Base-by-base conservation (phyloP, 2,797 vertebrate genomes). In the Rhabdomys pumilio region DNA sequence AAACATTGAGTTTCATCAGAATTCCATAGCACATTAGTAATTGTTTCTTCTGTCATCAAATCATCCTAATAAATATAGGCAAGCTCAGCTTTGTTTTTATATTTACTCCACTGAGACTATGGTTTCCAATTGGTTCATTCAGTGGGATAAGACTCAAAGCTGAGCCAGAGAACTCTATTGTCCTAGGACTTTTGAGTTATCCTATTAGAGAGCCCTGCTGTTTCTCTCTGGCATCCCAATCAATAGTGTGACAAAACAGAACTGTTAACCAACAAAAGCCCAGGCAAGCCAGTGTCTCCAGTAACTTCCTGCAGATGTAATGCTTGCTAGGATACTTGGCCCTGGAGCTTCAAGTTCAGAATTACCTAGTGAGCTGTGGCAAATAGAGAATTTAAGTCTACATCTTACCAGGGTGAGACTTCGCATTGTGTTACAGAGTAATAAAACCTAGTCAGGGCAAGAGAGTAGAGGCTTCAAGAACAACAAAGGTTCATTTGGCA, bases 231-330 rank as follows among this genome's bases (percentile, higher is more conserved):
- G 44, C 41, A 92, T 75, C 15, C 69, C 63, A 89, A 76, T 85
- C 85, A 86, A 95, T 89, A 50, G 41, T 34, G 31, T 50, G 69
- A 57, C 90, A 96, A 93, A 94, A 29, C 11, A 94, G 57, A 90
- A 26, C 63, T 67, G n/a, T 90, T 81, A 79, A 55, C 57, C 65
- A 90, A 96, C 41, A 94, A 95, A 93, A 95, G 69, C 79, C 44
- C 86, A 91, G 22, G 3, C 12, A 92, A 87, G 57, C 24, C n/a
- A 72, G 38, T 6, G 20, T 72, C 79, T 82, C 79, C 86, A 41
- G 47, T 61, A 76, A 59, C 65, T 85, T 77, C 92, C 92, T 81
- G 15, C 55, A 92, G 94, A 65, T 53, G 8, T 44, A 65, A 55
- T 41, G 31, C 50, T 95, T 24, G 24, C 69, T 85, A 81, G 31